phyloP scores from a whole-genome alignment of 2,113 vertebrate genomes.

The Oreotrochilus melanogaster region DNA sequence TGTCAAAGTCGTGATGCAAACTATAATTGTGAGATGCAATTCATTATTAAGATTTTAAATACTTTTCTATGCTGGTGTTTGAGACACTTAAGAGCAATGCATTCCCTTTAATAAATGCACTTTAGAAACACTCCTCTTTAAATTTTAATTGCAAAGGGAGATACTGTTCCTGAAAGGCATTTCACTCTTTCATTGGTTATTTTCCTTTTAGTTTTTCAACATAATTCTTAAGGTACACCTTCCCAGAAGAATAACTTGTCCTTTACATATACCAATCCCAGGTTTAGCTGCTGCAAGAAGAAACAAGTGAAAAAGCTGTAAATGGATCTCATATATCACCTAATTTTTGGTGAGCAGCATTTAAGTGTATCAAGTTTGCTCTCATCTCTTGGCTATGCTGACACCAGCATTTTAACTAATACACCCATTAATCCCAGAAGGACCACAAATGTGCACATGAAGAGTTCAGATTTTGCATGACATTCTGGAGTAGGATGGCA shows the following conservation, averaged over 20 bases:
- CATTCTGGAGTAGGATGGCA: neutral
- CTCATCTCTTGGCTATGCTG: constrained; percentile 1
- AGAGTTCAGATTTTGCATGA: neutral
- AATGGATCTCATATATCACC: neutral
- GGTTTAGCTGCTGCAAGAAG: constrained; percentile 1
- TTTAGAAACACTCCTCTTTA: neutral
- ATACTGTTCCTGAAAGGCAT: neutral
- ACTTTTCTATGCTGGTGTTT: neutral
- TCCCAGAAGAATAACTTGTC: neutral
- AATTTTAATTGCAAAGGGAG: constrained; percentile 3
- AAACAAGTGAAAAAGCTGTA: constrained; percentile 20
- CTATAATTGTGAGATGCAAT: neutral
- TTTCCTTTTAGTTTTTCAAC: neutral
- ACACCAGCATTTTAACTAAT: neutral
- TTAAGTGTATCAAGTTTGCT: constrained; percentile 7
- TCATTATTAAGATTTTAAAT: neutral
- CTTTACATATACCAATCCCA: constrained; percentile 20
- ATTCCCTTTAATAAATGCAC: neutral
- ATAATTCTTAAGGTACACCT: neutral
- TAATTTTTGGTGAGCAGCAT: constrained; percentile 8
- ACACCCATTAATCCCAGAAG: neutral
- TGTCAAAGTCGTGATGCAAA: neutral
- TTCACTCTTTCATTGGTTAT: neutral
- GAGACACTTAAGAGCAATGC: neutral
- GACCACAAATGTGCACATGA: neutral